Base-by-base conservation (phyloP, 2,888 invertebrate species). In the Coleophora deauratella region DNA sequence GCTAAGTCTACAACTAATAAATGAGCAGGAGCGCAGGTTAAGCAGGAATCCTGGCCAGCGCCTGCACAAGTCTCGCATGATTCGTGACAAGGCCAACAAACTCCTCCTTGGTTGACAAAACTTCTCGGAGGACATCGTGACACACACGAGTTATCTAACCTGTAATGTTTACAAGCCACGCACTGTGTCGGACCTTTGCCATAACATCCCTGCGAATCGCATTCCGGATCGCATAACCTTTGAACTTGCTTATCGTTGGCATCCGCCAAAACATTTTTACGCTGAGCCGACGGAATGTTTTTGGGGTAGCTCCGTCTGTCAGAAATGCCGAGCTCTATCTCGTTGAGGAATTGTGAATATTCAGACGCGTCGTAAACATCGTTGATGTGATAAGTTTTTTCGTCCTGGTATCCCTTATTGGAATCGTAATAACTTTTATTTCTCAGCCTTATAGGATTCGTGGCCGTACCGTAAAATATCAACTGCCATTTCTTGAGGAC, bases 401-500 rank as follows among this genome's bases (percentile, higher is more conserved):
- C 74, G 42, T 71, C 67, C 42, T 72, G 71, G 49, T 75, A 72
- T 49, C 65, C 73, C 72, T 56, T 87, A 67, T 62, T 86, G 59
- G 86, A 80, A 76, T 70, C 61, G 66, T 72, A 80, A 87, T 74
- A 76, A 65, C 86, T 67, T 54, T 86, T 88, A 51, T 88, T 85
- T 57, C 92, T 89, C 40, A 95, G 78, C 40, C 93, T 88, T 54
- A 95, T 91, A 0, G 97, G 97, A 68, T 95, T 93, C 15, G 89
- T 90, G 35, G 94, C 91, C 3, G 98, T 98, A 30, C 99, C 99
- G 71, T 98, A 98, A 78, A 99, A 94, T 62, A 98, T 94, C 56
- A 99, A 87, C 72, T 97, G 95, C 98, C 98, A 99, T 72, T 96
- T 96, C 64, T 95, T 93, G 56, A 98, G 84, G 46, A 95, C 91